Conservation (phyloP, 2,888 invertebrate genomes). For the Hemicrepidius hirtus region DNA sequence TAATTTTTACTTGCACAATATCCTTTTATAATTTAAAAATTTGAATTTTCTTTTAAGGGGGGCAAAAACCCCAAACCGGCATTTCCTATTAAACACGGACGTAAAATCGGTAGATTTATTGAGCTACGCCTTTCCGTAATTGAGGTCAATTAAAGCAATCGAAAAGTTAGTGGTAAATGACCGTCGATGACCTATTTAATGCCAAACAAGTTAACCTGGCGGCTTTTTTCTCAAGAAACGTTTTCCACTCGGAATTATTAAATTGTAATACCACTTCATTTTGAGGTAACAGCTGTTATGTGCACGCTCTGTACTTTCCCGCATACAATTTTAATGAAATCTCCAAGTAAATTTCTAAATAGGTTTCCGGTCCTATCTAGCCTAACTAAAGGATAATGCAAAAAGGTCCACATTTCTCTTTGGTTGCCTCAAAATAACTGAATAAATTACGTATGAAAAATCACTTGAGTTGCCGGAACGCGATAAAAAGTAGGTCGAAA, state of each 20-base stretch:
- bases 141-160: slow-evolving; percentile 31
- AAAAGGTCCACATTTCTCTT: not conserved
- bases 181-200: slow-evolving; percentile 28
- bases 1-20: slow-evolving; percentile 8
- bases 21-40: slow-evolving; percentile 11
- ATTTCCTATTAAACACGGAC: slow-evolving; percentile 16
- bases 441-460: slow-evolving; percentile 6
- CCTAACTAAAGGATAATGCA: slow-evolving; percentile 9
- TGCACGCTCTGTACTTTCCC: slow-evolving; percentile 28
- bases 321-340: slow-evolving; percentile 24
- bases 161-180: slow-evolving; percentile 30
- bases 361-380: slow-evolving; percentile 3
- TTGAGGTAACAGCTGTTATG: slow-evolving; percentile 27
- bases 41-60: not conserved
- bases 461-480: not conserved
- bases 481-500: not conserved
- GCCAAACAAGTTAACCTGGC: slow-evolving; percentile 7
- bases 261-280: slow-evolving; percentile 7
- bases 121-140: slow-evolving; percentile 10
- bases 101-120: slow-evolving; percentile 6
- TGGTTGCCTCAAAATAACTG: not conserved
- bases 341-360: slow-evolving; percentile 23
- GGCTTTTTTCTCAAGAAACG: slow-evolving; percentile 7
- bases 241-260: slow-evolving; percentile 6
- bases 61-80: not conserved